Percentiles rank a stretch among this genome's conserved stretches.
Evolutionary conservation across 2,113 vertebrate species (phyloP).

Genomic region (Cichladusa arquata): DNA sequence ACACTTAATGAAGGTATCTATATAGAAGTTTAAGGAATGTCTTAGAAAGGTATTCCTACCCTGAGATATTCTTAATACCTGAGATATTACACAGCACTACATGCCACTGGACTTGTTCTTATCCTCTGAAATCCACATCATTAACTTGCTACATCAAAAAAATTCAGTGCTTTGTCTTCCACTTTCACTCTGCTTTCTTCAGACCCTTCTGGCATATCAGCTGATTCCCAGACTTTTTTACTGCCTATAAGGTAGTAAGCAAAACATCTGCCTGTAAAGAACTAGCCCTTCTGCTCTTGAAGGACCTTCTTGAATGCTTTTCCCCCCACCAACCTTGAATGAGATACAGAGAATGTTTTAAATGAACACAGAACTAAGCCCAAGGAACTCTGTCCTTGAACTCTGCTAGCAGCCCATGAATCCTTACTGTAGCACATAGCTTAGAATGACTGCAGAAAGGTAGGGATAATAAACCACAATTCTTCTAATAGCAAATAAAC

Average conservation of each 20-base stretch:
- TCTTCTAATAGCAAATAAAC: background rate
- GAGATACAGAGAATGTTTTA: accelerated
- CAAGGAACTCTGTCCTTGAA: background rate
- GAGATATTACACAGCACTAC: background rate
- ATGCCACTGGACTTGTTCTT: background rate
- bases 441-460: background rate
- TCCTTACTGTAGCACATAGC: accelerated
- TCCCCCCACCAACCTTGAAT: background rate
- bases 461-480: background rate
- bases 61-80: background rate
- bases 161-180: background rate
- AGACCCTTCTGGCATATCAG: background rate
- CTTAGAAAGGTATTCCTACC: background rate
- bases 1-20: background rate
- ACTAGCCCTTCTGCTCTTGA: background rate
- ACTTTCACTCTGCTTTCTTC: background rate
- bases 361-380: background rate
- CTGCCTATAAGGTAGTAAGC: background rate
- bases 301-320: background rate
- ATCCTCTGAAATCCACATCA: background rate
- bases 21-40: background rate
- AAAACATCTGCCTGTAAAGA: background rate
- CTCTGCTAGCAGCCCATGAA: background rate
- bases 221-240: background rate
- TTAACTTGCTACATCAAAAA: background rate